Conservation (phyloP, 2,888 invertebrate genomes). For the Chironomus riparius region DNA sequence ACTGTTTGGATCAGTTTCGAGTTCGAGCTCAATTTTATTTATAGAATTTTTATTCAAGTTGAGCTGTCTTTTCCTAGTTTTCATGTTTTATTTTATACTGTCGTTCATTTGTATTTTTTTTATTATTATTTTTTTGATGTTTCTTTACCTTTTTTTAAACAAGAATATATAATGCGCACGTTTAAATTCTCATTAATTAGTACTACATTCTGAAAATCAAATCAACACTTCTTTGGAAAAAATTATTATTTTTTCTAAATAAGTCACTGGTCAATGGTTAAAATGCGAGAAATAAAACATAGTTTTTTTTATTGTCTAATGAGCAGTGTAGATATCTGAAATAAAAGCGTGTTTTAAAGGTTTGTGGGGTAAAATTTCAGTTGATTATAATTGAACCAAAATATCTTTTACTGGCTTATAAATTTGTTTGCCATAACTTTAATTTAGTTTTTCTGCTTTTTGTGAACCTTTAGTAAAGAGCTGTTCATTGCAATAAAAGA, state of each 20-base stretch:
- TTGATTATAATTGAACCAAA: no score
- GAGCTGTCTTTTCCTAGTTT: background rate
- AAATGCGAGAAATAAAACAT: no score
- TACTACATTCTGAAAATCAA: no score
- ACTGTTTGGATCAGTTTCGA: background rate
- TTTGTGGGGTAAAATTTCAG: background rate
- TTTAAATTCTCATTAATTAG: background rate
- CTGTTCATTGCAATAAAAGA: background rate
- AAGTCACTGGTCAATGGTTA: no score
- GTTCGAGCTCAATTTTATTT: conserved; percentile 15
- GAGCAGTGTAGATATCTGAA: no score
- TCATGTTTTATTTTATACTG: background rate
- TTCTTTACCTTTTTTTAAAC: background rate
- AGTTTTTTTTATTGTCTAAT: no score
- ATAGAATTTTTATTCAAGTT: background rate
- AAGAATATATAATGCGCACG: background rate
- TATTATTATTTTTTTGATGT: background rate
- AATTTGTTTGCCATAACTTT: no score
- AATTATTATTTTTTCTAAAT: no score
- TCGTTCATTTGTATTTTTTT: background rate
- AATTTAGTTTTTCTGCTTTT: background rate
- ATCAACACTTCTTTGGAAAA: no score
- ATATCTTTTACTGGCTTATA: no score
- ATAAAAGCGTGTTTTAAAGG: no score
- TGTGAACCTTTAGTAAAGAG: conserved; percentile 2